phyloP scores from a whole-genome alignment of 2,797 vertebrate genomes.

The Cyprinella venusta region DNA sequence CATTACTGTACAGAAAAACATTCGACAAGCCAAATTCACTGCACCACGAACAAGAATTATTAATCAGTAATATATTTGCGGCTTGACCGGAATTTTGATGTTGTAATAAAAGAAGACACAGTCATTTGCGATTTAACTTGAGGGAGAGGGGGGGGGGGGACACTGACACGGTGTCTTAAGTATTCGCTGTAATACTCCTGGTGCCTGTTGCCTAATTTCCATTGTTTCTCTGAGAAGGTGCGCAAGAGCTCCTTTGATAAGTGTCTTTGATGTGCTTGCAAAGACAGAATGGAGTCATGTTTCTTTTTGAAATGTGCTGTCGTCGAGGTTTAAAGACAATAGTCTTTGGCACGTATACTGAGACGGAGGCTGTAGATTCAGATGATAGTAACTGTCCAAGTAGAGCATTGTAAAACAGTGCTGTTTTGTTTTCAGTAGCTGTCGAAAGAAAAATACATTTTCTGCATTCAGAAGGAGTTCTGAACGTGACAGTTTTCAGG shows the following conservation, averaged over 20 bases:
- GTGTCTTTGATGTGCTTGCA: slow-evolving; percentile 58
- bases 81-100: slow-evolving; percentile 15
- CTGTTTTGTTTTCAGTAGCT: slow-evolving; percentile 31
- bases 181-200: slow-evolving; percentile 17
- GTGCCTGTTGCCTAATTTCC: slow-evolving; percentile 43
- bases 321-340: slow-evolving; percentile 54
- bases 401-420: slow-evolving; percentile 33
- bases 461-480: slow-evolving; percentile 60
- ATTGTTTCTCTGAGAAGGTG: slow-evolving; percentile 39
- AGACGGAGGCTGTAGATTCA: slow-evolving; percentile 41
- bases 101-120: slow-evolving; percentile 5
- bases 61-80: slow-evolving; percentile 17
- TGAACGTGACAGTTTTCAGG: slow-evolving; percentile 17
- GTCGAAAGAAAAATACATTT: slow-evolving; percentile 44
- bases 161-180: slow-evolving; percentile 19
- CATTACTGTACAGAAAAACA: slow-evolving; percentile 30
- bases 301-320: slow-evolving; percentile 57
- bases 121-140: slow-evolving; percentile 41
- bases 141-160: neutral
- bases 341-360: slow-evolving; percentile 19
- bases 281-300: slow-evolving; percentile 49
- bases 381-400: slow-evolving; percentile 30
- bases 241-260: slow-evolving; percentile 52
- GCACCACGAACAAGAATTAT: neutral
- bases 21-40: slow-evolving; percentile 5